These are phyloP conservation scores for Hartigia nigra DNA, from an alignment of 2,888 invertebrate genomes.

Conservation along the genomic window DNA sequence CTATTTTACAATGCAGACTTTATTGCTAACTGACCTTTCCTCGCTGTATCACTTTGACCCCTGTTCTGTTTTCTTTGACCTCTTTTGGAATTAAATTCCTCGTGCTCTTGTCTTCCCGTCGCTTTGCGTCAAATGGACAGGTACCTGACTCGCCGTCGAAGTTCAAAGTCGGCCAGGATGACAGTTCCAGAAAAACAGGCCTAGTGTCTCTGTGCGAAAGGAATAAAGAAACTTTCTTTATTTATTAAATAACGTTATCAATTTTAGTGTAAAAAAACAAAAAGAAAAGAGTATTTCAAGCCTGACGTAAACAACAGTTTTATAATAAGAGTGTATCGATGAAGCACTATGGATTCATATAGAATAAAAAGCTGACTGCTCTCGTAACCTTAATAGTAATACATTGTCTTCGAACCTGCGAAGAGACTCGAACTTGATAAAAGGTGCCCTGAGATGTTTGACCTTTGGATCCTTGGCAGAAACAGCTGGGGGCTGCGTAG, in stretches of 20 bases:
- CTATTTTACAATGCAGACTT: background rate
- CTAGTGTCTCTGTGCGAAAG: slow-evolving; percentile 72
- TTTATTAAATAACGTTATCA: too few species aligned
- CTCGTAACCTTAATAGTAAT: background rate
- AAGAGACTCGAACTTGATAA: slow-evolving; percentile 79
- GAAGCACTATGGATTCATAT: background rate
- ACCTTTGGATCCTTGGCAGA: slow-evolving; percentile 63
- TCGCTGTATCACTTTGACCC: slow-evolving; percentile 43
- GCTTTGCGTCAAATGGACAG: slow-evolving; percentile 61
- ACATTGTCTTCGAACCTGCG: slow-evolving; percentile 68
- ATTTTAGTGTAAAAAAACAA: too few species aligned
- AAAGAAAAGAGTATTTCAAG: too few species aligned
- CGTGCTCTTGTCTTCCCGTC: slow-evolving; percentile 45
- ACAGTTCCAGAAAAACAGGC: slow-evolving; percentile 74
- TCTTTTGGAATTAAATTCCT: slow-evolving; percentile 38
- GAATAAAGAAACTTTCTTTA: too few species aligned
- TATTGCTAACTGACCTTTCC: slow-evolving; percentile 55
- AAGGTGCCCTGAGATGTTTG: slow-evolving; percentile 75
- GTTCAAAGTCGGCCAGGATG: slow-evolving; percentile 73
- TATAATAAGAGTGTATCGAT: too few species aligned
- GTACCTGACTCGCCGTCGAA: slow-evolving; percentile 63
- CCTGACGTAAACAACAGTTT: too few species aligned
- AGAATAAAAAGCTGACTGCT: background rate
- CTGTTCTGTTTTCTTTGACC: slow-evolving; percentile 56
- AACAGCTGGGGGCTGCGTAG: slow-evolving; percentile 13